Evolutionary conservation across 1,140 invertebrate species (phyloP), one percentile per base, ranked within the genome.

Genomic region (Drosophila nannoptera): DNA sequence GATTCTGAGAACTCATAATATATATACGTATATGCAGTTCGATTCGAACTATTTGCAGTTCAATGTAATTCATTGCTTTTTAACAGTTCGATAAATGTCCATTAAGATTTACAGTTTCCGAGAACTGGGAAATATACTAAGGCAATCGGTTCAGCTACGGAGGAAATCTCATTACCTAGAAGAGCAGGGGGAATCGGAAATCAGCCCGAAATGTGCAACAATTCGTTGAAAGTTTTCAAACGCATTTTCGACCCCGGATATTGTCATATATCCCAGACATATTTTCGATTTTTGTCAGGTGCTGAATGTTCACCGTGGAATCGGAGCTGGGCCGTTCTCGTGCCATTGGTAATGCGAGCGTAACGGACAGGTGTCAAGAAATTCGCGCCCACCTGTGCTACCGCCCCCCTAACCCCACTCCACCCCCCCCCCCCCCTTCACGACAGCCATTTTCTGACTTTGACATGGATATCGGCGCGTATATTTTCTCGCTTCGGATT

Each of bases 391-490:
- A 43, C 40, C 40, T 43, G 40, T 43, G 12, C 40, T 12, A 4
- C 40, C n/a, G 6, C 3, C 0, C 12, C 40, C 4, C 6, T 3
- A n/a, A n/a, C n/a, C n/a, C n/a, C n/a, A n/a, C n/a, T n/a, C n/a
- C n/a, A n/a, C n/a, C n/a, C 4, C 40, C 7, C 40, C 22, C 42
- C 43, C 22, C 54, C 53, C 31, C 6, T 7, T 16, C 14, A 11
- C 22, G 8, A 22, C 38, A 42, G 32, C 38, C 52, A 53, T 59
- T 22, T 22, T 22, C 35, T 69, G 80, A 83, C 78, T 78, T 83
- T 83, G 78, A 83, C 78, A 83, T 84, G 75, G 75, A 84, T 83
- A 77, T 82, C 32, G 45, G 16, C 42, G 46, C 40, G 12, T 56
- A 42, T 42, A 42, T 73, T 38, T 29, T 36, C 14, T 40, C 36